A percentile compares a stretch with the other conserved stretches of the same genome.
These are phyloP conservation scores for Mastigias papua DNA, from an alignment of 30 jellyfish, hydroid and myxozoan species.

Conservation along the genomic window DNA sequence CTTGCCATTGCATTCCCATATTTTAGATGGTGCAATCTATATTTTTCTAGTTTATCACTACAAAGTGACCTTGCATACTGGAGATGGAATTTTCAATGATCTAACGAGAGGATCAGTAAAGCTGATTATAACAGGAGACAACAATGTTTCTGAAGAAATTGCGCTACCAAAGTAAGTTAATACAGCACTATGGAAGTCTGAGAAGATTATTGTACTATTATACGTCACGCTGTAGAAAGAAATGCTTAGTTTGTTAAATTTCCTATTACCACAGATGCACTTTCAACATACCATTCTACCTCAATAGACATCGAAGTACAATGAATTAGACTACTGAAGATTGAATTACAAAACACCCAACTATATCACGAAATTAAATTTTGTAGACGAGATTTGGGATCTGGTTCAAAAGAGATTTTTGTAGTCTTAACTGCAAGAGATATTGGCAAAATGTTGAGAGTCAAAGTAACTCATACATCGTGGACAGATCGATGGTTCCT, in stretches of 20 bases:
- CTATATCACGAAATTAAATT: too few relatives aligned
- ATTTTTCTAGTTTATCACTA: conserved; percentile 58
- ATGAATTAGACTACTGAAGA: too few relatives aligned
- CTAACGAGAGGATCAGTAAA: conserved; percentile 53
- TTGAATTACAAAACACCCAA: too few relatives aligned
- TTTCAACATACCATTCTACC: too few relatives aligned
- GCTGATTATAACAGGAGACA: conserved; percentile 65
- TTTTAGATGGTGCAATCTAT: neutral
- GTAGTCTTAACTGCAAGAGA: conserved; percentile 64
- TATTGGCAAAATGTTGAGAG: conserved; percentile 69
- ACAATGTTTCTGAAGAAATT: conserved; percentile 36
- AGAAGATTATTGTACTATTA: too few relatives aligned
- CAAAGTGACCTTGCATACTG: conserved; percentile 81
- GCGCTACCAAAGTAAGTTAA: conserved; percentile 61
- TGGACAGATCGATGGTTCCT: conserved; percentile 70
- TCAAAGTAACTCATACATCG: conserved; percentile 58
- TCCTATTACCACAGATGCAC: too few relatives aligned
- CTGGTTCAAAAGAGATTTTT: conserved; percentile 72
- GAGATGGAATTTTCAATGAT: conserved; percentile 54
- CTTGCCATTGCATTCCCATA: too few relatives aligned
- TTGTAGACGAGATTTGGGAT: conserved; percentile 54
- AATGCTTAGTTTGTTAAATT: too few relatives aligned
- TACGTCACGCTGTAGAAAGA: too few relatives aligned
- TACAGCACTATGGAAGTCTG: neutral
- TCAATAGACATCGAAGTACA: too few relatives aligned